A percentile compares a stretch with the other conserved stretches of the same genome.
phyloP scores from a whole-genome alignment of 2,113 vertebrate species.

The Scartelaos histophorus region DNA sequence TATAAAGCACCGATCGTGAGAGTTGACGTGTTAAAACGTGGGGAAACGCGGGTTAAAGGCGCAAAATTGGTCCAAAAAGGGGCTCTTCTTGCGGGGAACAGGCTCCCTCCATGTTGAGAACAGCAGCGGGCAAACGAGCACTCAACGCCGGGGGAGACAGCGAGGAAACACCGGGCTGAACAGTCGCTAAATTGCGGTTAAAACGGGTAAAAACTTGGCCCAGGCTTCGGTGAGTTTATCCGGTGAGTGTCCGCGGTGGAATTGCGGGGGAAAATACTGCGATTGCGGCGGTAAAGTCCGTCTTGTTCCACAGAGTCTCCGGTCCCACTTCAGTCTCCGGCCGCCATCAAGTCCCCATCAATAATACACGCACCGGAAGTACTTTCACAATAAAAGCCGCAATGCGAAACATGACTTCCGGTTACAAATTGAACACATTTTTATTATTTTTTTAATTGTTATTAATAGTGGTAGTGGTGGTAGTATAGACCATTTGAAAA shows the following conservation, averaged over 20 bases:
- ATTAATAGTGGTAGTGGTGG: no score
- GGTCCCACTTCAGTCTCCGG: constrained; percentile 50
- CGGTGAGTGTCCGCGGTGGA: neutral
- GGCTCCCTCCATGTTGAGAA: constrained; percentile 74
- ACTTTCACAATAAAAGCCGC: constrained; percentile 32
- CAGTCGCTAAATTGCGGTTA: neutral
- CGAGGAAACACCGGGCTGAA: constrained; percentile 10
- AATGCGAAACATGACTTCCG: constrained; percentile 16
- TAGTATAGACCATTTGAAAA: no score
- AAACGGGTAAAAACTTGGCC: constrained; percentile 5
- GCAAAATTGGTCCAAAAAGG: constrained; percentile 25
- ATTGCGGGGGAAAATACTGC: neutral
- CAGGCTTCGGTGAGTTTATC: neutral
- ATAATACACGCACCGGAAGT: neutral
- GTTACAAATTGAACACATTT: neutral
- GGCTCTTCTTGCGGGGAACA: constrained; percentile 31
- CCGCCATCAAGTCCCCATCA: constrained; percentile 1
- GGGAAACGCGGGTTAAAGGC: neutral
- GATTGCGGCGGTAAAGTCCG: constrained; percentile 44
- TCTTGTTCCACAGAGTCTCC: constrained; percentile 1
- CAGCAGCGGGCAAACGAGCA: constrained; percentile 47
- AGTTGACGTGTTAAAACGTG: neutral
- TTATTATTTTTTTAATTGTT: neutral
- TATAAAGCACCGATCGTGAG: neutral
- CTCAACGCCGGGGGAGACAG: constrained; percentile 21